Conservation (phyloP, 2,888 invertebrate species). For the Trichacis sp. region DNA sequence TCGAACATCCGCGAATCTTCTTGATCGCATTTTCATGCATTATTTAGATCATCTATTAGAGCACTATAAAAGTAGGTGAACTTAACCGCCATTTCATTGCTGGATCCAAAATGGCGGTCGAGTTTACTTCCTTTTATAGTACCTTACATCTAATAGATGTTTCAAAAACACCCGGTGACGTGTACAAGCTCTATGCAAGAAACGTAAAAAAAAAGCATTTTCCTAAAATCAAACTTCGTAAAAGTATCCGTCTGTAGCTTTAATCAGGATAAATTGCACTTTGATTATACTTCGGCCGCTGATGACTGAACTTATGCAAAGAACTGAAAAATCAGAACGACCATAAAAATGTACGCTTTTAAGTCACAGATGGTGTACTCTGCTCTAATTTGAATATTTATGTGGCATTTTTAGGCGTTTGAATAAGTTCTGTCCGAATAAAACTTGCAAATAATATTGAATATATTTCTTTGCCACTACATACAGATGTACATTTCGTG, state of each 20-base stretch:
- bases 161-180: no score
- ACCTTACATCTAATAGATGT: no score
- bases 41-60: no score
- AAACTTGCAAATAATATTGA: background rate
- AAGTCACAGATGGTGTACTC: slow-evolving; percentile 40
- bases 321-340: slow-evolving; percentile 23
- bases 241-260: slow-evolving; percentile 44
- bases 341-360: slow-evolving; percentile 40
- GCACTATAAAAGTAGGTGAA: no score
- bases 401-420: background rate
- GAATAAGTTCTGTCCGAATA: background rate
- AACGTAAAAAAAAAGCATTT: no score
- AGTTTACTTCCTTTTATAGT: no score
- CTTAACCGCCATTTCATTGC: no score
- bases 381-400: slow-evolving; percentile 39
- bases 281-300: slow-evolving; percentile 34
- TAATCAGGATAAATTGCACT: slow-evolving; percentile 40
- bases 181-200: no score
- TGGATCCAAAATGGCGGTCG: no score
- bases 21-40: no score
- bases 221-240: slow-evolving; percentile 38
- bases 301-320: slow-evolving; percentile 44
- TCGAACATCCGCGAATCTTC: no score
- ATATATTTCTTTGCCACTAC: slow-evolving; percentile 9
- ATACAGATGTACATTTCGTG: slow-evolving; percentile 18